Evolutionary conservation across 1,140 invertebrate genomes (phyloP).

Genomic region (Macrosteles quadrilineatus): DNA sequence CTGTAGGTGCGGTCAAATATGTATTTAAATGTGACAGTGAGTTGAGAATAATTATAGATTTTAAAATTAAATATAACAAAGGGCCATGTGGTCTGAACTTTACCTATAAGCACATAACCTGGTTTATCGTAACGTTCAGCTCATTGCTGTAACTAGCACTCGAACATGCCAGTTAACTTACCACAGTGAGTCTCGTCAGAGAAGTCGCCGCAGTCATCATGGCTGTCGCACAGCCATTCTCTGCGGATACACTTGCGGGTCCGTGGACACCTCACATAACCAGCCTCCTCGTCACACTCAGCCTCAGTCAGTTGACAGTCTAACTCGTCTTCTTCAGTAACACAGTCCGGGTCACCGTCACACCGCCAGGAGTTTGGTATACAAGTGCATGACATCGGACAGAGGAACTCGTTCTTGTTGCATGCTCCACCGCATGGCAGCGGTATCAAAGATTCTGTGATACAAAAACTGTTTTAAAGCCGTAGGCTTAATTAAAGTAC

Average conservation of each 20-base stretch:
- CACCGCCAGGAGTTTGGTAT: conserved; percentile 60
- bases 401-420: conserved; percentile 55
- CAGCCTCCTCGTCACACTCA: conserved; percentile 56
- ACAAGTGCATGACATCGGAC: conserved; percentile 61
- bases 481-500: no score
- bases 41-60: no score
- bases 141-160: no score
- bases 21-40: no score
- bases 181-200: conserved; percentile 81
- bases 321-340: conserved; percentile 65
- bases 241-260: conserved; percentile 73
- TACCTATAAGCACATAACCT: no score
- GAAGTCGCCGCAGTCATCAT: conserved; percentile 80
- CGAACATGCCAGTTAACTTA: no score
- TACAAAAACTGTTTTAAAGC: no score
- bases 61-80: no score
- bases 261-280: conserved; percentile 64
- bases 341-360: conserved; percentile 64
- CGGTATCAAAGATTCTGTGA: no score
- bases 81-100: no score
- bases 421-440: conserved; percentile 54
- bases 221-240: conserved; percentile 75
- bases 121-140: no score
- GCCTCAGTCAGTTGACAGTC: conserved; percentile 53
- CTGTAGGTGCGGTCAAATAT: no score